Conservation (phyloP, 2,888 invertebrate genomes). For the Stenotaenia linearis region DNA sequence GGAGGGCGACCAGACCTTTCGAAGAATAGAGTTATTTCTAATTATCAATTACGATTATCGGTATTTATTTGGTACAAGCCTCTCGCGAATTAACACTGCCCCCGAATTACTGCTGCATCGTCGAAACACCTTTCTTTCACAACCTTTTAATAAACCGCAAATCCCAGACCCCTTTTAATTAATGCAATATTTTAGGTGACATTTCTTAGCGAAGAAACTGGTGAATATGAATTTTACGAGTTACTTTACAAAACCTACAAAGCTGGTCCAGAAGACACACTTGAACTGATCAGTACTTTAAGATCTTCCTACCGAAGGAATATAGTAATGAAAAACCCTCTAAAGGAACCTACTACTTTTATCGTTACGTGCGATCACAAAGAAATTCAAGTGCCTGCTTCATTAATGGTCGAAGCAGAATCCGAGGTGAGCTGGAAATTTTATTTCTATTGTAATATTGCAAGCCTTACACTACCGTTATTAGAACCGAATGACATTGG, state of each 20-base stretch:
- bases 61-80: too few species aligned
- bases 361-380: not conserved
- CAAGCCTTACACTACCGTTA: too few species aligned
- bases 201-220: not conserved
- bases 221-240: conserved; percentile 8
- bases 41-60: too few species aligned
- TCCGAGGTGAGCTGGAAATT: not conserved
- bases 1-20: too few species aligned
- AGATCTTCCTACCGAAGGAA: not conserved
- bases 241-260: not conserved
- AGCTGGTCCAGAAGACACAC: not conserved
- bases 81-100: too few species aligned
- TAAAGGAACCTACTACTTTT: not conserved
- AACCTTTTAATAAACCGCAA: too few species aligned
- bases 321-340: not conserved
- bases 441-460: not conserved
- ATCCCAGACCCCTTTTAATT: too few species aligned
- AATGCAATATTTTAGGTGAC: not conserved
- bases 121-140: too few species aligned
- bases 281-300: not conserved
- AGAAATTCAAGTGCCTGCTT: not conserved
- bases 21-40: too few species aligned
- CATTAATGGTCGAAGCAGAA: not conserved
- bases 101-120: too few species aligned
- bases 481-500: not conserved